Evolutionary conservation across 2,797 vertebrate genomes (phyloP).

Genomic region (Nannoperca australis): DNA sequence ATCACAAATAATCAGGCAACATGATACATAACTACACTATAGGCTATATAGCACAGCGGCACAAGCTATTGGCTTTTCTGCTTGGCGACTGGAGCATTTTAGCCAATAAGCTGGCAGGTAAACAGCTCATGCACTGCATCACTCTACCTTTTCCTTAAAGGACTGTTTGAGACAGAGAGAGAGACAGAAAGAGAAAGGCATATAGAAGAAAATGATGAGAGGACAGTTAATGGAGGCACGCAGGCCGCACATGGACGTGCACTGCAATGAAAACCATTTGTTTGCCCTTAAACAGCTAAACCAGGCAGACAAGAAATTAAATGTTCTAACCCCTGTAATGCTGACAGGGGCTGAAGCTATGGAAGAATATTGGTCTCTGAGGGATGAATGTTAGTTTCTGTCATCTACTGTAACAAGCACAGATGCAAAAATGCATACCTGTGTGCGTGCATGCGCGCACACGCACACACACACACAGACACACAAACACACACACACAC

Average conservation of each 20-base stretch:
- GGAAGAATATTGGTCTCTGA: conserved; percentile 29
- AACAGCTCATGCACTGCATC: conserved; percentile 82
- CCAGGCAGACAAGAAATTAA: conserved; percentile 62
- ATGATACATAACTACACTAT: conserved; percentile 63
- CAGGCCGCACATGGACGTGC: conserved; percentile 51
- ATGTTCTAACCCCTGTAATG: conserved; percentile 26
- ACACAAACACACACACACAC: conserved; percentile 28
- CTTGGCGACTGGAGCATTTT: conserved; percentile 50
- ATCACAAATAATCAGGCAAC: conserved; percentile 65
- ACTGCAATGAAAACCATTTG: conserved; percentile 66
- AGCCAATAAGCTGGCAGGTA: conserved; percentile 78
- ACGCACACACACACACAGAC: conserved; percentile 26
- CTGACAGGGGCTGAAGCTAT: conserved; percentile 11
- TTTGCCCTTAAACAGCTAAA: conserved; percentile 63
- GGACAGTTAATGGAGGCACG: conserved; percentile 69
- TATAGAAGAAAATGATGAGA: conserved; percentile 80
- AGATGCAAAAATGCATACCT: conserved; percentile 35
- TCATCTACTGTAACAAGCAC: conserved; percentile 20
- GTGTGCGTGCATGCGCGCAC: conserved; percentile 18
- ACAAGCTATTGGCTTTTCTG: conserved; percentile 79
- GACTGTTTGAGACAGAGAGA: conserved; percentile 90
- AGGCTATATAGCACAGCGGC: conserved; percentile 63
- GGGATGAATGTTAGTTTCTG: conserved; percentile 55
- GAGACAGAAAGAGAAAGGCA: conserved; percentile 77
- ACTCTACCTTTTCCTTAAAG: conserved; percentile 99